A percentile compares a stretch with the other conserved stretches of the same genome.
phyloP scores from a whole-genome alignment of 2,113 vertebrate genomes.

The Amblyopsis rosae region DNA sequence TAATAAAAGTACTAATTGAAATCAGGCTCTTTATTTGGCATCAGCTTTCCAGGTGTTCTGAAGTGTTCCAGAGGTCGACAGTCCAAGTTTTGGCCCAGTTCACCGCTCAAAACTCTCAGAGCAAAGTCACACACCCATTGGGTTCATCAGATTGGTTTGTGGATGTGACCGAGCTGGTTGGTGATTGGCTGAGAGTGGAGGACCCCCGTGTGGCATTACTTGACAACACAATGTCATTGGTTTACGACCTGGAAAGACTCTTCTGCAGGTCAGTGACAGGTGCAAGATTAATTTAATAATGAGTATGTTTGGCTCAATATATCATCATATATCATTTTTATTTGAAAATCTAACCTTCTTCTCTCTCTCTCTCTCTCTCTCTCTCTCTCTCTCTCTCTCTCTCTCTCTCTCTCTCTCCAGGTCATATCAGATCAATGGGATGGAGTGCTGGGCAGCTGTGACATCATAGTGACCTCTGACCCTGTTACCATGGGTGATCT shows the following conservation, averaged over 20 bases:
- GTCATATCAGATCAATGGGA: conserved; percentile 75
- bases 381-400: conserved; percentile 1
- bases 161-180: conserved; percentile 72
- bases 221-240: conserved; percentile 60
- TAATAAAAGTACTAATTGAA: neutral
- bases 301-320: neutral
- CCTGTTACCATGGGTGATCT: conserved; percentile 67
- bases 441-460: conserved; percentile 69
- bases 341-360: neutral
- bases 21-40: neutral
- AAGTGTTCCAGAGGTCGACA: conserved; percentile 71
- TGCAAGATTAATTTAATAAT: neutral
- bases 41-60: conserved; percentile 61
- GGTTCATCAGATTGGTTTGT: conserved; percentile 74
- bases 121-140: conserved; percentile 64
- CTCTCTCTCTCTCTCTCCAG: conserved; percentile 36
- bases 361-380: neutral
- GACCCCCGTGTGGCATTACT: conserved; percentile 67
- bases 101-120: conserved; percentile 53
- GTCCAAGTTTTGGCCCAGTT: conserved; percentile 76
- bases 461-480: conserved; percentile 70
- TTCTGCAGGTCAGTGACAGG: conserved; percentile 62
- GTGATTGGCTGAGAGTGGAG: conserved; percentile 63
- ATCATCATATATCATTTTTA: neutral
- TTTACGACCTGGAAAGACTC: conserved; percentile 71